These are phyloP conservation scores for Lutjanus campechanus DNA, from an alignment of 2,797 vertebrate species.

Conservation along the genomic window DNA sequence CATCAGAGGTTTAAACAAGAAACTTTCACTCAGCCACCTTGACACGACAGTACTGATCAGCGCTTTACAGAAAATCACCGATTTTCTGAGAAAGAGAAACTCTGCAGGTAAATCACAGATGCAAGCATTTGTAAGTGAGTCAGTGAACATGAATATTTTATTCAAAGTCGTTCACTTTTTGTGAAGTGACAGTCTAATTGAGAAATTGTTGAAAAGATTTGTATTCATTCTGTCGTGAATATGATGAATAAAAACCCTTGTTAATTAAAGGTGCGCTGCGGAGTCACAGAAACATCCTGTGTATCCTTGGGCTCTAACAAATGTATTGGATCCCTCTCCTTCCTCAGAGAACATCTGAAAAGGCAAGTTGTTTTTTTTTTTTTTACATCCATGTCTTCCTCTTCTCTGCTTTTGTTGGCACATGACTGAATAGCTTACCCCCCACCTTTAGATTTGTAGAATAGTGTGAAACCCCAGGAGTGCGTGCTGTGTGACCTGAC, in stretches of 20 bases:
- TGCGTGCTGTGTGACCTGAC: no score
- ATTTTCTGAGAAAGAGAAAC: not conserved
- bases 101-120: no score
- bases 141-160: not conserved
- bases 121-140: not conserved
- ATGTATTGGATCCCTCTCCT: not conserved
- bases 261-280: not conserved
- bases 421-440: not conserved
- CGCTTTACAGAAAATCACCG: not conserved
- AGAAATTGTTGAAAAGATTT: not conserved
- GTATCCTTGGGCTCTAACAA: not conserved
- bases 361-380: no score
- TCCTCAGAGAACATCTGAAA: not conserved
- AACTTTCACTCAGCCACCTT: not conserved
- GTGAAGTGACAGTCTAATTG: not conserved
- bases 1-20: no score
- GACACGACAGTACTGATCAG: not conserved
- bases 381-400: not conserved
- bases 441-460: not conserved
- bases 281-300: no score
- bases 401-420: not conserved
- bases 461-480: not conserved
- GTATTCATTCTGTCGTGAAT: no score
- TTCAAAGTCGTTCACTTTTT: no score
- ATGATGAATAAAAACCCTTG: no score